phyloP scores from a whole-genome alignment of 2,113 vertebrate species.

The Illadopsis cleaveri region DNA sequence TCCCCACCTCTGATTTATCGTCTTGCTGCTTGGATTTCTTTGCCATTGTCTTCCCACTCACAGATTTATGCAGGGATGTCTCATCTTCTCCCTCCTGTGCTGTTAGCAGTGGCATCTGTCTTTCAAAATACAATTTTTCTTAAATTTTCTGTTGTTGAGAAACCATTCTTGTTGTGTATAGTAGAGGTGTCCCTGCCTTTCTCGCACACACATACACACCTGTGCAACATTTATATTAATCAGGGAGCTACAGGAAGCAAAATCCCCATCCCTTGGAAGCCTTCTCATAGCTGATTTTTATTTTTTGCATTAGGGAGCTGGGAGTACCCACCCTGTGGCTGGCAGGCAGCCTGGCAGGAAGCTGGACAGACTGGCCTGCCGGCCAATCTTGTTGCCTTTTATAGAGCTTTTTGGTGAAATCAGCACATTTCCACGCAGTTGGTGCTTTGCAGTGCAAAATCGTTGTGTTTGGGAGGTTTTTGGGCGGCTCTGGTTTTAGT shows the following conservation, averaged over 20 bases:
- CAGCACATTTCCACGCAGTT: not conserved
- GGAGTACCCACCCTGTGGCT: slow-evolving; percentile 41
- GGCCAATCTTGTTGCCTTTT: slow-evolving; percentile 49
- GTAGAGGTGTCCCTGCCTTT: not conserved
- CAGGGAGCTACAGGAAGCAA: not conserved
- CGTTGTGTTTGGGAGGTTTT: not conserved
- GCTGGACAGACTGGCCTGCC: slow-evolving; percentile 46
- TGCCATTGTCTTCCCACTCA: not conserved
- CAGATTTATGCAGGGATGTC: not conserved
- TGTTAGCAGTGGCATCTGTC: not conserved
- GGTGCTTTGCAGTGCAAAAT: not conserved
- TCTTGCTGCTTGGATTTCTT: not conserved
- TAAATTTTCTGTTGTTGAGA: not conserved
- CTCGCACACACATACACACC: not conserved
- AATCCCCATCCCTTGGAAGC: not conserved
- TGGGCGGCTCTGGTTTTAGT: not conserved
- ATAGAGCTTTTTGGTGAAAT: slow-evolving; percentile 29
- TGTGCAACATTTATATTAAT: not conserved
- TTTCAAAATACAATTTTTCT: not conserved
- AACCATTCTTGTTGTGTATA: not conserved
- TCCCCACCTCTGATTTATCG: not conserved
- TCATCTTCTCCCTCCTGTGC: not conserved
- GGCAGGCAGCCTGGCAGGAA: slow-evolving; percentile 68
- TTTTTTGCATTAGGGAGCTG: not conserved
- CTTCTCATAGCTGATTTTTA: not conserved